Evolutionary conservation across 2,888 invertebrate genomes (phyloP).

Genomic region (Drosophila infuscata): DNA sequence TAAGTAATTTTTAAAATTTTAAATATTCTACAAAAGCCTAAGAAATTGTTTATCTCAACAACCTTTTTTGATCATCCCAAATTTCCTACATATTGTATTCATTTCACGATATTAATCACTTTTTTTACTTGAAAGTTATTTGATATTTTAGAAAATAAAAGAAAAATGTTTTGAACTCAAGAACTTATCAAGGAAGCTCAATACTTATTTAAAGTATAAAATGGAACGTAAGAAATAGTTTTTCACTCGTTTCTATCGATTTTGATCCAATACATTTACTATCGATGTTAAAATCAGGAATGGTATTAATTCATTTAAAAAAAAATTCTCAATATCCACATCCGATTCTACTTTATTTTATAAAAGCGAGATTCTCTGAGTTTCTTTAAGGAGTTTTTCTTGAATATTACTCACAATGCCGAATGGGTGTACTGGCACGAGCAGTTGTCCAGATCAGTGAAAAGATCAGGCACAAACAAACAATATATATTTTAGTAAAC

Average conservation of each 20-base stretch:
- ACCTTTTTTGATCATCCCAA: background rate
- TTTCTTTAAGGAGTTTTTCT: background rate
- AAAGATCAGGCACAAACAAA: constrained; percentile 36
- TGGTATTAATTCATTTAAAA: background rate
- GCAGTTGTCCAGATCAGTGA: constrained; percentile 33
- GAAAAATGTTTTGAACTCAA: background rate
- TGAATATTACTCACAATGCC: constrained; percentile 59
- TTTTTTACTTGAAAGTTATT: background rate
- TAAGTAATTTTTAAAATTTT: background rate
- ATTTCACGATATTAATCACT: background rate
- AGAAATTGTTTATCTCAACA: background rate
- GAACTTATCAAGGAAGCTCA: background rate
- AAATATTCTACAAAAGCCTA: no score
- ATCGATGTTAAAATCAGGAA: background rate
- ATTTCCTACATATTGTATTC: background rate
- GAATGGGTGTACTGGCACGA: constrained; percentile 47
- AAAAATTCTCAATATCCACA: background rate
- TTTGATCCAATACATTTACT: background rate
- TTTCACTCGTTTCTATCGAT: background rate
- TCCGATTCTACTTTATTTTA: background rate
- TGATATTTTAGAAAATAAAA: background rate
- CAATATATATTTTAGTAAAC: constrained; percentile 9
- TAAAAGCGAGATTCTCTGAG: background rate
- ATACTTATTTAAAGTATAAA: background rate
- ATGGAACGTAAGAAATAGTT: background rate